Percentiles rank a stretch among this genome's conserved stretches.
Conservation (phyloP, 2,113 vertebrate genomes). For the Morone chrysops region DNA sequence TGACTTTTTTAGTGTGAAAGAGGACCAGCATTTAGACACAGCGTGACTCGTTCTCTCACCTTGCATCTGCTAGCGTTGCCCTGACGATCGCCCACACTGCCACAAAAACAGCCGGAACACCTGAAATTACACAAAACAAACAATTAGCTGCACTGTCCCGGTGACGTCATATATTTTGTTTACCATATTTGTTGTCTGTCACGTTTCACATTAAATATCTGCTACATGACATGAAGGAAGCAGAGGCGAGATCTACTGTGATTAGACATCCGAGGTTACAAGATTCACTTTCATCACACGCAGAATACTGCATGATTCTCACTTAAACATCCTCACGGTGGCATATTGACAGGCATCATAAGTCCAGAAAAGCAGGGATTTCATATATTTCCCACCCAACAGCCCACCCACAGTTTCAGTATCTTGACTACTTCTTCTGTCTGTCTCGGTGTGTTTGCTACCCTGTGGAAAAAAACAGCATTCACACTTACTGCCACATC, state of each 20-base stretch:
- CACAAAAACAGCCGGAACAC: constrained; percentile 90
- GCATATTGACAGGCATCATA: no score
- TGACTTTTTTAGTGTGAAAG: neutral
- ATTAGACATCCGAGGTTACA: neutral
- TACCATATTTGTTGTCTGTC: neutral
- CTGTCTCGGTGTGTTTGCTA: no score
- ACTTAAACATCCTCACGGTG: no score
- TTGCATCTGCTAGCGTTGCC: constrained; percentile 86
- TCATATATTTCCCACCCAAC: no score
- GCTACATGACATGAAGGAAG: no score
- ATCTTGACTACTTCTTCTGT: no score
- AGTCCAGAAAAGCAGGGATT: no score
- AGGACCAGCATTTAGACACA: no score
- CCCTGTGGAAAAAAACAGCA: no score
- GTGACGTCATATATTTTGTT: neutral
- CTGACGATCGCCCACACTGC: constrained; percentile 89
- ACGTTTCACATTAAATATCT: neutral
- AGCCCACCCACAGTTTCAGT: no score
- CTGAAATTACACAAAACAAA: constrained; percentile 76
- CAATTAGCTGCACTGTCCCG: neutral
- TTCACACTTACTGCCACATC: neutral
- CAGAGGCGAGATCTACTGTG: no score
- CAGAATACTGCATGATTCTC: no score
- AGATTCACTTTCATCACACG: neutral
- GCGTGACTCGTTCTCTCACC: constrained; percentile 78